Evolutionary conservation across 2,797 vertebrate species (phyloP), one percentile per base, ranked within the genome.

Genomic region (Coregonus ussuriensis): DNA sequence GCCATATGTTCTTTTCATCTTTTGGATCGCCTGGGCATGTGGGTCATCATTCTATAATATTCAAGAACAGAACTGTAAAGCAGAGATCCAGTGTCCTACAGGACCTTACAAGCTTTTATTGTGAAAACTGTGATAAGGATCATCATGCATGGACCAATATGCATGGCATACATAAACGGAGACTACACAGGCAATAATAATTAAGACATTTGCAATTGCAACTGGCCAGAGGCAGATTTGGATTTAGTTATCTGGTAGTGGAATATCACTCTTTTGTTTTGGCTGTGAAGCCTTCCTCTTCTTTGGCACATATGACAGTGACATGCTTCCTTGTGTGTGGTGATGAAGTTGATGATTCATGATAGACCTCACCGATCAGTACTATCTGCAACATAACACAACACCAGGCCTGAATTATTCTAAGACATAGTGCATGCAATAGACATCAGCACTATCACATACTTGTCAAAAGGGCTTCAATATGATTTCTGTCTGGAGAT

Each of bases 1-100:
- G 3, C 88, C 81, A 0, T 83, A 91, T 0, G 87, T 88, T 79
- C 89, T 87, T 75, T 91, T 94, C 88, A 92, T 92, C 85, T 90
- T 93, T 4, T 81, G 71, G 67, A 74, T 67, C 0, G 88, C 87
- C 14, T 81, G 86, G 16, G 72, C 73, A 41, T 81, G 79, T 51
- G 84, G 67, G 41, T 86, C 84, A 2, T 89, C 89, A 59, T 80
- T 85, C 93, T 95, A 56, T 86, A 92, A 89, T 37, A 81, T 68
- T 77, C 35, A 53, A 83, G 77, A 2, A 80, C 25, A 89, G 14
- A 84, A 76, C 52, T 21, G 80, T 82, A 51, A 71, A 18, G 11
- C 21, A 31, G 31, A 76, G 41, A 70, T 80, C 18, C 35, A 33
- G 70, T 51, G 18, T 71, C 37, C 5, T 11, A 21, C 37, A 71